Base-by-base conservation (phyloP, 2,888 invertebrate species). In the Rugalucina vietnamica region DNA sequence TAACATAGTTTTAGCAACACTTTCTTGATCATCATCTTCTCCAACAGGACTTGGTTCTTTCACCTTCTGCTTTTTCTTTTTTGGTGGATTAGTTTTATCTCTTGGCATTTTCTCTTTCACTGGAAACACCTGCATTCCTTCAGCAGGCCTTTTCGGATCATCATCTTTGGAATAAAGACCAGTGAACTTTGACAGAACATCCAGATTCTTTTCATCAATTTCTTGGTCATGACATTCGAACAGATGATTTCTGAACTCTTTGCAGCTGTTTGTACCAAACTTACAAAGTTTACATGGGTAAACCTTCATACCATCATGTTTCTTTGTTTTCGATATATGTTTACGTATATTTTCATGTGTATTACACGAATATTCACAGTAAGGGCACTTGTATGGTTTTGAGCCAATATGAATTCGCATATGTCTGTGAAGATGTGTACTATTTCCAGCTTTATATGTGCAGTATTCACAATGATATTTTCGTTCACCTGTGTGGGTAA, bases 331-430 rank as follows among this genome's bases (percentile, higher is more conserved):
- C 0, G 98, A 95, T 1, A 98, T 97, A 95, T 98, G 98, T 93
- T 98, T 98, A 4, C 98, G 96, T 18, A 98, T 96, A 94, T 98
- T 98, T 94, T 98, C 98, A 97, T 97, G 94, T 0, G 93, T 94
- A 86, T 95, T 95, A 84, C 94, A 95, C 4, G 96, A 96, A 94
- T 97, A 98, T 1, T 96, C 93, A 92, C 98, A 98, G 86, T 95
- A 95, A 0, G 95, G 95, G 88, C 95, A 95, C 81, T 94, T 92
- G 85, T 93, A 95, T 1, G 95, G 95, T 79, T 94, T 94, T 4
- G 92, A 90, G 32, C 95, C 95, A 21, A 94, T 94, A 83, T 95
- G 95, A 54, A 95, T 93, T 37, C 95, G 89, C 93, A 94, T 93
- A 82, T 95, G 95, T 4, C 95, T 86, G 21, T 91, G 89, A 14